Base-by-base conservation (phyloP, 2,113 vertebrate species). In the Tyto alba region DNA sequence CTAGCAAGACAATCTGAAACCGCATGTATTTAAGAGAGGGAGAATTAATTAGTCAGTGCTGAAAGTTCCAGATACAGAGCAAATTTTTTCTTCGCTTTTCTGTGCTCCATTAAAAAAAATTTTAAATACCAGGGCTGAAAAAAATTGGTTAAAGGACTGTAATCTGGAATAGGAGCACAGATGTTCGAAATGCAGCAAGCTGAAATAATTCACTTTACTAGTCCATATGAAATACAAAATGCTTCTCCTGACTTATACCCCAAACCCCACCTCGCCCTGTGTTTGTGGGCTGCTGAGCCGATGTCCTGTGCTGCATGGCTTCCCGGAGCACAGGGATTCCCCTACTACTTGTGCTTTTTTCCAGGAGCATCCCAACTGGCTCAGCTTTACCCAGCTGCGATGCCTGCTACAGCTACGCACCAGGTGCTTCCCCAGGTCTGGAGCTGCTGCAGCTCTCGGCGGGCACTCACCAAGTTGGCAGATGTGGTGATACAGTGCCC, bases 271-370 rank as follows among this genome's bases (percentile, higher is more conserved):
- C 57, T 17, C 53, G 47, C 21, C 36, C 48, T 30, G 3, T 27
- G 47, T 19, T 34, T 62, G 47, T 25, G 60, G 20, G 50, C 59
- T 57, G 56, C 16, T 41, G 20, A 79, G n/a, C 29, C 2, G 0
- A 57, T 1, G 40, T 18, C 64, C 2, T 0, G 43, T 0, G 6
- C 29, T 14, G 0, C 2, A 0, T 16, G 8, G 32, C 29, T 71
- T 77, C 45, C 57, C 26, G 43, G 34, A 59, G 34, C n/a, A 25
- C 2, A 4, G 34, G 7, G 10, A 53, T 66, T 47, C 52, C 30
- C 45, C 14, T 10, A 9, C 4, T 22, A 32, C 67, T 38, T 21
- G 19, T 67, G 52, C 2, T 36, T 36, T 84, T 60, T 41, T 53
- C 40, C 66, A 53, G 17, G 8, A 59, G 30, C 59, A 47, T 36